phyloP scores from a whole-genome alignment of 2,888 invertebrate species.

The Eubasilissa splendida region DNA sequence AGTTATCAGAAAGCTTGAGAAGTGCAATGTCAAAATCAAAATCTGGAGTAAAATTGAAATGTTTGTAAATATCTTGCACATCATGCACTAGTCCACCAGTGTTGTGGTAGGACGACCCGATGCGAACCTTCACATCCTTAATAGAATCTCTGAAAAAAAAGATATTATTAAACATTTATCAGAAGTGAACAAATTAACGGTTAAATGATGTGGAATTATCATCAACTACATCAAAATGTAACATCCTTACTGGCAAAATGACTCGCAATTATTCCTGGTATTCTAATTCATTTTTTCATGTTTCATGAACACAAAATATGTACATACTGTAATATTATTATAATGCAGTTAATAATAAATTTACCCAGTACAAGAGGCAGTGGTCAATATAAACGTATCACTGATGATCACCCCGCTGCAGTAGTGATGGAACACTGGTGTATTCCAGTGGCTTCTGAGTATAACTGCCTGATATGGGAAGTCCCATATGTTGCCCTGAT shows the following conservation, averaged over 20 bases:
- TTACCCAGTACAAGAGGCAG: neutral
- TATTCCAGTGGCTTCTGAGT: neutral
- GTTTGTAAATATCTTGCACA: constrained; percentile 2
- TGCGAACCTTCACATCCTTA: neutral
- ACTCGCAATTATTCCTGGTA: neutral
- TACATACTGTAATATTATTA: neutral
- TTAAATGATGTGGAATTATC: neutral
- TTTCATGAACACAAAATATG: neutral
- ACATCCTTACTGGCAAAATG: neutral
- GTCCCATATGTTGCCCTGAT: neutral
- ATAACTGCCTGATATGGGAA: neutral
- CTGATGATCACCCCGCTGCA: constrained; percentile 6
- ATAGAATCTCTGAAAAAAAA: neutral
- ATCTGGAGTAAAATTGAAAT: neutral
- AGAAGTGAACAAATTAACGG: neutral
- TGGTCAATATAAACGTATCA: neutral
- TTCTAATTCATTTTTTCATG: neutral
- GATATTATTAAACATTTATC: neutral
- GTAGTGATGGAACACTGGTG: neutral
- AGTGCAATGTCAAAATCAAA: constrained; percentile 14
- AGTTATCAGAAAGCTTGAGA: neutral
- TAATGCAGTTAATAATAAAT: neutral
- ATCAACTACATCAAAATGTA: neutral
- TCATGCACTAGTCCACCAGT: neutral
- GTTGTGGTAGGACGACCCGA: neutral